These are phyloP conservation scores for Cryptomyrus ogoouensis DNA, from an alignment of 2,113 vertebrate species.

Conservation along the genomic window DNA sequence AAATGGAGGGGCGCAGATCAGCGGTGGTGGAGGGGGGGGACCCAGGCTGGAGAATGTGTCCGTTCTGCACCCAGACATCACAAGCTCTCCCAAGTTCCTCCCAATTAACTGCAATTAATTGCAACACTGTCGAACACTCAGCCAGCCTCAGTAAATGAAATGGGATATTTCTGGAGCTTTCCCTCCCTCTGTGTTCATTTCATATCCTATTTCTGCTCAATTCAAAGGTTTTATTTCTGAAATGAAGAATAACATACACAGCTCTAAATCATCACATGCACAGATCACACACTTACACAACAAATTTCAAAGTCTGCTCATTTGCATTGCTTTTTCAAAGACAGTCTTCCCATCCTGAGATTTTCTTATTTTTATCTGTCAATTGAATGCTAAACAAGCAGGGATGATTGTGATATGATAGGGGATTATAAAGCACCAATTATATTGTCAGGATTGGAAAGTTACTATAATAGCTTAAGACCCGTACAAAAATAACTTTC, in stretches of 20 bases:
- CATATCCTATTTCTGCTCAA: neutral
- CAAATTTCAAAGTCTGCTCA: neutral
- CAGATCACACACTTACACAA: neutral
- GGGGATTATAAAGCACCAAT: neutral
- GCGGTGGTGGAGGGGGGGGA: neutral
- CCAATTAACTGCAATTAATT: constrained; percentile 49
- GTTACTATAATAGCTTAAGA: neutral
- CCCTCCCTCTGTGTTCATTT: constrained; percentile 12
- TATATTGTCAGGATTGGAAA: neutral
- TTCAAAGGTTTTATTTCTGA: neutral
- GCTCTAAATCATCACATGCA: neutral
- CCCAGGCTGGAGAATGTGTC: neutral
- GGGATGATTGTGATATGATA: neutral
- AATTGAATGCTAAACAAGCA: neutral
- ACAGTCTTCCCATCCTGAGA: neutral
- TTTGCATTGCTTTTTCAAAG: neutral
- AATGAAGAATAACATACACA: neutral
- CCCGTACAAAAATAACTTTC: neutral
- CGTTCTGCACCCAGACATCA: constrained; percentile 2
- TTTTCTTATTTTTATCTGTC: neutral
- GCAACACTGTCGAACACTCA: constrained; percentile 28
- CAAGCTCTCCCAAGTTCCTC: constrained; percentile 12
- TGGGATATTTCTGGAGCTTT: constrained; percentile 36
- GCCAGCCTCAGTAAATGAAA: constrained; percentile 27
- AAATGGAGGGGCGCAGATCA: constrained; percentile 23